These are phyloP conservation scores for Tetrax tetrax DNA, from an alignment of 2,113 vertebrate genomes.

Conservation along the genomic window DNA sequence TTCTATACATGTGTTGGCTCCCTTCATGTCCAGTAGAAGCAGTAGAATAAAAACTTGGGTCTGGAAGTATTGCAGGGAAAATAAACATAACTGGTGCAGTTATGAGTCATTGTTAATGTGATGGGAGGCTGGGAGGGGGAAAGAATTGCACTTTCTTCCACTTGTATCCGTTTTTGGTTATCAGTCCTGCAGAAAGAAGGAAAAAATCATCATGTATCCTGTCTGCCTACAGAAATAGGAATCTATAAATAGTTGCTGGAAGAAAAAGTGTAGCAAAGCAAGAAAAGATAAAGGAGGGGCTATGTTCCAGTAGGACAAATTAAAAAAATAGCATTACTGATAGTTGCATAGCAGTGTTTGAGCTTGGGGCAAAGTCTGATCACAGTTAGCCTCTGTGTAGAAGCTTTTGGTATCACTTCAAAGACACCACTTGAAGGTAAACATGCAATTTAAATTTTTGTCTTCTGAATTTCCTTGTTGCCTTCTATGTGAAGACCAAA, in stretches of 20 bases:
- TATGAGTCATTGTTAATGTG: neutral
- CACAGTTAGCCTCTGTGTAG: neutral
- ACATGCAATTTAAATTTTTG: no score
- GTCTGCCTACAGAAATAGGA: neutral
- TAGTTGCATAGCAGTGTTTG: neutral
- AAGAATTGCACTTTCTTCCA: neutral
- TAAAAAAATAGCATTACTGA: neutral
- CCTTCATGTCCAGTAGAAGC: neutral
- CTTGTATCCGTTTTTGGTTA: neutral
- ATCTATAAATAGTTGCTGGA: neutral
- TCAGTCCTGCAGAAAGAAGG: neutral
- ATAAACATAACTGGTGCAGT: neutral
- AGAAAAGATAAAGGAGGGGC: neutral
- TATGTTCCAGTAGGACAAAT: neutral
- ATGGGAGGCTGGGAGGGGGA: neutral
- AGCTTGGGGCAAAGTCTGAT: neutral
- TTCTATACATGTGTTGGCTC: neutral
- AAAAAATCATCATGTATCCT: neutral
- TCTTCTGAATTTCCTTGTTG: neutral
- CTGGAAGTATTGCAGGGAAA: conserved; percentile 6
- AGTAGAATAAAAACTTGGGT: neutral
- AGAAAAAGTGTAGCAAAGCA: neutral
- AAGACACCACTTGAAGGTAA: neutral
- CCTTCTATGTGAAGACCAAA: neutral
- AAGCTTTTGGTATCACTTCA: neutral